Evolutionary conservation across 2,113 vertebrate species (phyloP).

Genomic region (Ursus arctos): DNA sequence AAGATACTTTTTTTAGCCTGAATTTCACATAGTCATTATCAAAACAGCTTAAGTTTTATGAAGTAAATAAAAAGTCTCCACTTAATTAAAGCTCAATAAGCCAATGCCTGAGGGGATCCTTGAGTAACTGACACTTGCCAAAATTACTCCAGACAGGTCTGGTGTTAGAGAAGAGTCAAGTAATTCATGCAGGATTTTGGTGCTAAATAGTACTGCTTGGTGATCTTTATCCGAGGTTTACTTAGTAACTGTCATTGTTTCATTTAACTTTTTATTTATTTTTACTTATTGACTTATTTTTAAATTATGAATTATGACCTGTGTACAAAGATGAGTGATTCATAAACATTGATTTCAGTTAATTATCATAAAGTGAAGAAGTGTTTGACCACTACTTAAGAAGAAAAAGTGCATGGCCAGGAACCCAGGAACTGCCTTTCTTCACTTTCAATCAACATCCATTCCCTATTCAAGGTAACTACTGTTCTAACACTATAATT

Average conservation of each 20-base stretch:
- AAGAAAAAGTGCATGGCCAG: not conserved
- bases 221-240: not conserved
- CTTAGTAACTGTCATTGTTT: not conserved
- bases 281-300: not conserved
- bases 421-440: not conserved
- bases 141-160: not conserved
- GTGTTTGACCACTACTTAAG: not conserved
- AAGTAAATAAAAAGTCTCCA: slow-evolving; percentile 18
- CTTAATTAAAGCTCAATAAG: not conserved
- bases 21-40: not conserved
- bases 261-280: not conserved
- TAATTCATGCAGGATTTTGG: not conserved
- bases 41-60: not conserved
- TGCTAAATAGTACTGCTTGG: not conserved
- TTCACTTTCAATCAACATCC: not conserved
- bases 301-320: not conserved
- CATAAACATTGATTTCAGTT: not conserved
- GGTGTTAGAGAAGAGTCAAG: not conserved
- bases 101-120: not conserved
- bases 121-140: not conserved
- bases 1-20: not conserved
- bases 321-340: not conserved
- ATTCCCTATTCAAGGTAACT: not conserved
- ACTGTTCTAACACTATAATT: not conserved
- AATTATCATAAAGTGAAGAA: not conserved